Conservation (phyloP, 2,888 invertebrate species). For the Cataglyphis albicans region DNA sequence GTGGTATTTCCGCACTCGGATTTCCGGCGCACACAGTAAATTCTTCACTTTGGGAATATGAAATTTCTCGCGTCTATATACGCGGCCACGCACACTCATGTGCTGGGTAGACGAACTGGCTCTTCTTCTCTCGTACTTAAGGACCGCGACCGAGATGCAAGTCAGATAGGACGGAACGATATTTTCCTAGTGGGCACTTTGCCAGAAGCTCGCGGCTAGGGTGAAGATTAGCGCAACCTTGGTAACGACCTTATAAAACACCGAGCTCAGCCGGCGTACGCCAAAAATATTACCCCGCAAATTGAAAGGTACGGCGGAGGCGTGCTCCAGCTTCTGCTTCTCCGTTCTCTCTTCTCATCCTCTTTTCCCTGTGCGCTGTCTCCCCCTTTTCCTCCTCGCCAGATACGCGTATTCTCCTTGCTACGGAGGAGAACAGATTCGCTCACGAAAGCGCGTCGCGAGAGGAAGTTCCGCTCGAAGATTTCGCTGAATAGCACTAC, state of each 20-base stretch:
- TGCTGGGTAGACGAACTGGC: conserved; percentile 12
- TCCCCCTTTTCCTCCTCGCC: not conserved
- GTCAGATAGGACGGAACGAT: conserved; percentile 77
- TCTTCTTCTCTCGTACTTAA: conserved; percentile 30
- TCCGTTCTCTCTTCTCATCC: conserved; percentile 1
- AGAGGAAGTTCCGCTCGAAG: conserved; percentile 65
- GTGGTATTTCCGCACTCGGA: conserved; percentile 50
- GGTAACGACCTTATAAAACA: conserved; percentile 82
- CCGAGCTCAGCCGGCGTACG: conserved; percentile 73
- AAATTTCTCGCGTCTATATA: conserved; percentile 73
- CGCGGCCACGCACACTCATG: conserved; percentile 19
- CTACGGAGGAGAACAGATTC: conserved; percentile 59
- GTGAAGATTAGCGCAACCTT: conserved; percentile 81
- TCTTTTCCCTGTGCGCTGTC: conserved; percentile 7
- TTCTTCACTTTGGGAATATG: conserved; percentile 79
- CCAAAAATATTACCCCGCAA: conserved; percentile 81
- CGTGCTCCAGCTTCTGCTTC: conserved; percentile 59
- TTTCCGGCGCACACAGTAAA: conserved; percentile 69
- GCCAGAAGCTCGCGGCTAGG: conserved; percentile 78
- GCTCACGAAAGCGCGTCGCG: conserved; percentile 62
- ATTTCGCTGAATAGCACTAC: conserved; percentile 63
- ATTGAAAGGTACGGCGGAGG: conserved; percentile 79
- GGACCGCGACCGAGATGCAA: conserved; percentile 69
- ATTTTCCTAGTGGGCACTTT: conserved; percentile 79
- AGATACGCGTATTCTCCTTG: conserved; percentile 26